These are phyloP conservation scores for Pristis pectinata DNA, from an alignment of 2,797 vertebrate genomes.

Conservation along the genomic window DNA sequence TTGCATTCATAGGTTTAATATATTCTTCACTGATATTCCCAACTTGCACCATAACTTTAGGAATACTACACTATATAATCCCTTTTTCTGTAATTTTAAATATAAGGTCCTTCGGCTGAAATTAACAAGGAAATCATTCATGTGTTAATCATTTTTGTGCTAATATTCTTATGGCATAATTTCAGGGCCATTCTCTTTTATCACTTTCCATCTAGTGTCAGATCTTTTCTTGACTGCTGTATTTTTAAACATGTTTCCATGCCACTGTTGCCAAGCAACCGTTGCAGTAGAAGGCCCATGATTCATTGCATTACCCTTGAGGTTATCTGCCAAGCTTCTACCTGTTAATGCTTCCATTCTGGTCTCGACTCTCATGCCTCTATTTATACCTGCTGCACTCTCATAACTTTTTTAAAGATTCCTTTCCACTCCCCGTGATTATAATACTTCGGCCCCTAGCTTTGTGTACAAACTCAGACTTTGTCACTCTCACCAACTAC, in stretches of 20 bases:
- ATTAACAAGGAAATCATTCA: background rate
- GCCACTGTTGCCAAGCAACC: background rate
- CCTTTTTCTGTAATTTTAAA: background rate
- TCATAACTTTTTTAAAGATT: background rate
- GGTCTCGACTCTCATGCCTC: no score
- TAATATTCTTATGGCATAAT: background rate
- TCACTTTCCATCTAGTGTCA: background rate
- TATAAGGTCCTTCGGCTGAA: background rate
- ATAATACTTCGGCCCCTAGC: background rate
- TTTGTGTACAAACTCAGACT: background rate
- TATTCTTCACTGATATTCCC: no score
- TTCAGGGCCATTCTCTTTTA: background rate
- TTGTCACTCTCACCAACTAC: background rate
- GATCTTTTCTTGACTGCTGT: background rate
- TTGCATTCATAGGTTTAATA: background rate
- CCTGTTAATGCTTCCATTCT: background rate
- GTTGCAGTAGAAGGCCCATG: background rate
- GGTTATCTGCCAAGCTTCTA: background rate
- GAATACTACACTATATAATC: background rate
- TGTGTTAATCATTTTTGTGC: background rate
- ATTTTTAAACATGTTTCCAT: conserved; percentile 5
- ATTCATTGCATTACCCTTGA: background rate
- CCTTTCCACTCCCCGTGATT: background rate
- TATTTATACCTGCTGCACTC: background rate
- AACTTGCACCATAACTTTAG: no score